These are phyloP conservation scores for Urocolius indicus DNA, from an alignment of 2,113 vertebrate species.

Conservation along the genomic window DNA sequence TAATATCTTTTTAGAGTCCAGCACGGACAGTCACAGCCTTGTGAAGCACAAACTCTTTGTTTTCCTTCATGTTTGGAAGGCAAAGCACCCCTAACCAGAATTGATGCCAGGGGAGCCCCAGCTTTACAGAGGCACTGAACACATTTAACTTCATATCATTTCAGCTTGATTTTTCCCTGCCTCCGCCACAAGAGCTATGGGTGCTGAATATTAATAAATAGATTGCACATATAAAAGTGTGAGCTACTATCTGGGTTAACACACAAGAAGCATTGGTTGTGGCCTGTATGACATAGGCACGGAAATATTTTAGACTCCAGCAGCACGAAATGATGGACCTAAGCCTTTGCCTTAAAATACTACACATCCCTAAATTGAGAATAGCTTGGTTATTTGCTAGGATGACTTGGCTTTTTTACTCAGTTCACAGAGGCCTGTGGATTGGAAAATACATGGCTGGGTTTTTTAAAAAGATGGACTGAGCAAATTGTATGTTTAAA, in stretches of 20 bases:
- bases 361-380: background rate
- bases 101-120: background rate
- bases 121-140: background rate
- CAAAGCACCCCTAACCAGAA: background rate
- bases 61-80: background rate
- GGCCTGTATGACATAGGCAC: background rate
- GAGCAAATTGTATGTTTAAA: background rate
- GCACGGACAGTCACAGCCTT: background rate
- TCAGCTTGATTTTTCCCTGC: background rate
- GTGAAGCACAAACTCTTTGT: background rate
- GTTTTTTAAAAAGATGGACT: background rate
- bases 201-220: background rate
- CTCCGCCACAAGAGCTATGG: background rate
- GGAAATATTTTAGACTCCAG: background rate
- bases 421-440: background rate
- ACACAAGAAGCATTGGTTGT: background rate
- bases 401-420: background rate
- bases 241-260: background rate
- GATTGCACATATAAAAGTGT: background rate
- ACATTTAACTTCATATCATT: background rate
- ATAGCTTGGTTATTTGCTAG: background rate
- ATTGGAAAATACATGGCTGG: background rate
- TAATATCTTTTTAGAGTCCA: background rate
- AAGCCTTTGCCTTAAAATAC: background rate
- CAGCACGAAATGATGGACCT: background rate